Evolutionary conservation across 2,888 invertebrate species (phyloP).

Genomic region (Artemia sp.): DNA sequence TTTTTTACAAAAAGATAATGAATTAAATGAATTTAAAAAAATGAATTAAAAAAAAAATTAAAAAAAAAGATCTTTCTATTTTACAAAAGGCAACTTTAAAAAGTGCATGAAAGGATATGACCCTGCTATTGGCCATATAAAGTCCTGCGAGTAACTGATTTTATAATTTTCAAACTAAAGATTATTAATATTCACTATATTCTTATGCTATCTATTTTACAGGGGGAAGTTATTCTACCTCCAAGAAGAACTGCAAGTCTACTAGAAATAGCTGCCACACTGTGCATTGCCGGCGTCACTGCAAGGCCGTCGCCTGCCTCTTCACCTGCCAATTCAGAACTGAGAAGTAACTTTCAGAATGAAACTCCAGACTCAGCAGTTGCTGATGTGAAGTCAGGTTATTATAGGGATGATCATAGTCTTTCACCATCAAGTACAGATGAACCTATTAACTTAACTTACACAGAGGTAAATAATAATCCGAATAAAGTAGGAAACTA

Average conservation of each 20-base stretch:
- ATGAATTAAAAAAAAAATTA: too few relatives aligned
- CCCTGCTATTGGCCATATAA: too few relatives aligned
- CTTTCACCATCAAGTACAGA: conserved; percentile 15
- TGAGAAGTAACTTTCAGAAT: background rate
- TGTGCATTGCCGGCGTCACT: conserved; percentile 21
- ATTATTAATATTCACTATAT: too few relatives aligned
- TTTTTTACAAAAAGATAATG: too few relatives aligned
- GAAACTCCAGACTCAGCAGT: background rate
- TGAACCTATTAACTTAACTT: conserved; percentile 21
- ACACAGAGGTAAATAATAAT: conserved; percentile 15
- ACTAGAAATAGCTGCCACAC: conserved; percentile 21
- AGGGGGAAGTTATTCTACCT: conserved; percentile 21
- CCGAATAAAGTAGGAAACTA: background rate
- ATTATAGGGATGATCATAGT: conserved; percentile 10
- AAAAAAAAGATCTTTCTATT: too few relatives aligned
- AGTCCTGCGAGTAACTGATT: too few relatives aligned
- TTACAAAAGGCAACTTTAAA: too few relatives aligned
- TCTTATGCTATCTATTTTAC: background rate
- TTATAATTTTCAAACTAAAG: too few relatives aligned
- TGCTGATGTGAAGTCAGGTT: background rate
- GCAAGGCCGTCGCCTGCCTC: conserved; percentile 18
- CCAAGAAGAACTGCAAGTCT: conserved; percentile 21
- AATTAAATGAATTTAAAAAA: too few relatives aligned
- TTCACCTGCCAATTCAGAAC: background rate
- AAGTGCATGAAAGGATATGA: too few relatives aligned